These are phyloP conservation scores for Nansenia antarctica DNA, from an alignment of 2,113 vertebrate genomes.

Conservation along the genomic window DNA sequence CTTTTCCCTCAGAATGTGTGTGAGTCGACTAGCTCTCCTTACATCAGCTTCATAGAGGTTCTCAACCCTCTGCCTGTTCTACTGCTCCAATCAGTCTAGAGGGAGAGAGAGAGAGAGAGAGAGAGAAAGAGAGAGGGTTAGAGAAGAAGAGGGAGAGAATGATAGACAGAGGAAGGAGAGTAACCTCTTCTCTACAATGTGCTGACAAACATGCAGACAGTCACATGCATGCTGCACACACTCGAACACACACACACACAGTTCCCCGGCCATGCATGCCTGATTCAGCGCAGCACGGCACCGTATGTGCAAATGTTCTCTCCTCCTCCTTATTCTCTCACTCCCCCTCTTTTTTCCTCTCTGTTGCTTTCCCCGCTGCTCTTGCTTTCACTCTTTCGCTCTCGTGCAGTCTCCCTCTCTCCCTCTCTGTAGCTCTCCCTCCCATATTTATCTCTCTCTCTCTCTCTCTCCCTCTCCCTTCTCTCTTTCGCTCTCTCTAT, in stretches of 20 bases:
- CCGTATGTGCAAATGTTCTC: slow-evolving; percentile 45
- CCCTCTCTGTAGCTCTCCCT: not conserved
- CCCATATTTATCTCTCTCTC: slow-evolving; percentile 10
- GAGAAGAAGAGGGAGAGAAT: not conserved
- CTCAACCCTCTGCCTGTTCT: not conserved
- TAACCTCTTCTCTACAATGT: slow-evolving; percentile 26
- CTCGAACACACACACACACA: slow-evolving; percentile 14
- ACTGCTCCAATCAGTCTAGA: slow-evolving; percentile 23
- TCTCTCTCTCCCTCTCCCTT: slow-evolving; percentile 19
- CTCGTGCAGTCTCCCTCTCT: slow-evolving; percentile 2
- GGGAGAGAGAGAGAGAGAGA: not conserved
- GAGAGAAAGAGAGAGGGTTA: not conserved
- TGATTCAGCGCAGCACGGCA: slow-evolving; percentile 34
- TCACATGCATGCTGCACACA: not conserved
- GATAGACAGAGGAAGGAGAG: not conserved
- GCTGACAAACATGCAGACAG: not conserved
- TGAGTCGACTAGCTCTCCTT: slow-evolving; percentile 17
- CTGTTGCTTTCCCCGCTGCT: not conserved
- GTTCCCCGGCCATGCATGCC: slow-evolving; percentile 44
- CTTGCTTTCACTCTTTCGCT: not conserved
- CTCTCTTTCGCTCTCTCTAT: slow-evolving; percentile 18
- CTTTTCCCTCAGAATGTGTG: not conserved
- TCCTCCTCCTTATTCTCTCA: slow-evolving; percentile 21
- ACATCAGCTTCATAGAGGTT: not conserved
- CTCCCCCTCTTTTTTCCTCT: slow-evolving; percentile 8